phyloP scores from a whole-genome alignment of 2,113 vertebrate genomes.

The Passerina amoena region DNA sequence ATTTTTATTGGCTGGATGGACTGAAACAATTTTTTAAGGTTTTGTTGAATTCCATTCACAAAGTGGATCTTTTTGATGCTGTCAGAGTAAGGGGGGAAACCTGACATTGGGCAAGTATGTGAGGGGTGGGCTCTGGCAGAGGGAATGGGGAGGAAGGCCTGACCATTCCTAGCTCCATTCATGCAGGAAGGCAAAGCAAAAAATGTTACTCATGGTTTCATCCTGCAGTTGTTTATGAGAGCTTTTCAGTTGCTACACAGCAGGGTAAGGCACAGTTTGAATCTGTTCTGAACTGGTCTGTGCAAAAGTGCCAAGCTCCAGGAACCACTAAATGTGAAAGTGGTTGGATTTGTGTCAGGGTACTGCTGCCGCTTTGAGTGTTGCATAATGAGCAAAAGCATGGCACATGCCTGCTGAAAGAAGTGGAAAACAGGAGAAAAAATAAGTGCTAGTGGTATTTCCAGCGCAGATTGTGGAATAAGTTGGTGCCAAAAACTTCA shows the following conservation, averaged over 20 bases:
- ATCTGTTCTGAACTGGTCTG: background rate
- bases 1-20: background rate
- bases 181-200: background rate
- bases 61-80: background rate
- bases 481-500: background rate
- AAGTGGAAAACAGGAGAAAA: background rate
- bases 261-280: background rate
- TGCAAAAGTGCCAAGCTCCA: background rate
- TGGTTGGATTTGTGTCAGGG: background rate
- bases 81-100: background rate
- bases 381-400: background rate
- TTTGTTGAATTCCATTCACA: background rate
- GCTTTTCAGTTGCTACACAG: background rate
- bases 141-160: background rate
- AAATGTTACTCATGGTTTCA: background rate
- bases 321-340: background rate
- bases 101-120: background rate
- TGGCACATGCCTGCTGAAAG: background rate
- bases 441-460: background rate
- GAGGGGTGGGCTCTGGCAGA: background rate
- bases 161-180: background rate
- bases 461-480: background rate
- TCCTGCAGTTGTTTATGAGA: background rate
- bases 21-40: background rate
- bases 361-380: background rate